Base-by-base conservation (phyloP, 2,888 invertebrate species). In the Uropetala carovei region DNA sequence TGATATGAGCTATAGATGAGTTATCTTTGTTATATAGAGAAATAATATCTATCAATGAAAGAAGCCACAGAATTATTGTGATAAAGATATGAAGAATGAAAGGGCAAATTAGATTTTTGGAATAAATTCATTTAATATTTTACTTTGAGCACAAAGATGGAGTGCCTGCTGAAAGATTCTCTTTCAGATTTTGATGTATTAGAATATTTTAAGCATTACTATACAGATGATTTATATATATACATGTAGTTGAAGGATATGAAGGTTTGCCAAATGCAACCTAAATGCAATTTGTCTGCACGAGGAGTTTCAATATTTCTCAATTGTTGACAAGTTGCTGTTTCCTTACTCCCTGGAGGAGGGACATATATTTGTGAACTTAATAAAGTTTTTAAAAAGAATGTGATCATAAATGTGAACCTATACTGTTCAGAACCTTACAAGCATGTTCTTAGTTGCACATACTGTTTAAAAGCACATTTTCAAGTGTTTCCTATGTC, bases 381-480 rank as follows among this genome's bases (percentile, higher is more conserved):
- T 43, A 75, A 9, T 22, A 75, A 13, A 75, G 75, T 75, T 75
- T 75, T 27, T 75, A 75, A 75, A 75, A 75, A 75, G 22, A 27
- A 75, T 75, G 75, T 75, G 75, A 75, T 75, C 27, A 75, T 75
- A 75, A 75, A 75, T 75, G 27, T 22, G 75, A 75, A 75, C 27
- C 75, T 75, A 43, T 75, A 14, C 27, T 75, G 22, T 75, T 27
- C 75, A 75, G 27, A 22, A 75, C 22, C 27, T 75, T 75, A 27
- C n/a, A 75, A 27, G 27, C 27, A 75, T 75, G 75, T 27, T 75
- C 4, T 75, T 75, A 27, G 75, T 75, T 75, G 27, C 27, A 13
- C 27, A 75, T 13, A 13, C 13, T 75, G 75, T 75, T 75, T 27
- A 9, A 27, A 75, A 75, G 22, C 75, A 75, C 75, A 75, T 5